These are phyloP conservation scores for Pinctada fucata DNA, from an alignment of 2,888 invertebrate genomes.

Conservation along the genomic window DNA sequence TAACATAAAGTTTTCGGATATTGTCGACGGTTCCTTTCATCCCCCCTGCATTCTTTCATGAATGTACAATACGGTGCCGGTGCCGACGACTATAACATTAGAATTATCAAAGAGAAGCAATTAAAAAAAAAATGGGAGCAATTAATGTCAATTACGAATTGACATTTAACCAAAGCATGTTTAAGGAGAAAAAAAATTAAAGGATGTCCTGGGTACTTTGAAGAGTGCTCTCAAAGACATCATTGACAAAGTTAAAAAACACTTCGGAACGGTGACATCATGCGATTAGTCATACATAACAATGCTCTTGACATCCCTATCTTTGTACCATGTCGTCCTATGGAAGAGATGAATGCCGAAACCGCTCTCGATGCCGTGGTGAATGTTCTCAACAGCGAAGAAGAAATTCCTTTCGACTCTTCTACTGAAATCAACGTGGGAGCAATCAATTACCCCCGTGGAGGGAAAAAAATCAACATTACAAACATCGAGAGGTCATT, in stretches of 20 bases:
- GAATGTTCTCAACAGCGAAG: conserved; percentile 7
- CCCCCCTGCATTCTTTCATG: too few relatives aligned
- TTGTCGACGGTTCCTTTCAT: background rate
- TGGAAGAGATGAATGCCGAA: conserved; percentile 9
- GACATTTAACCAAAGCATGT: background rate
- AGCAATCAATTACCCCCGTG: conserved; percentile 15
- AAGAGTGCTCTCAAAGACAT: background rate
- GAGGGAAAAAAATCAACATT: conserved; percentile 3
- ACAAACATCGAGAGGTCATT: background rate
- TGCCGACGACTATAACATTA: background rate
- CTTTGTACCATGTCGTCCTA: conserved; percentile 5
- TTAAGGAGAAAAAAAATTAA: conserved; percentile 2
- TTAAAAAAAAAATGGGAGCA: conserved; percentile 3
- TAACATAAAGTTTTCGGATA: background rate
- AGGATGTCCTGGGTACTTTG: background rate
- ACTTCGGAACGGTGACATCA: conserved; percentile 5
- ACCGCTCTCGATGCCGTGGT: background rate
- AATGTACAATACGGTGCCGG: background rate
- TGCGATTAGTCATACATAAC: background rate
- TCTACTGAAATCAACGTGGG: background rate
- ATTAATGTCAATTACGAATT: background rate
- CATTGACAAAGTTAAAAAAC: conserved; percentile 1
- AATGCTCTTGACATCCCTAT: background rate
- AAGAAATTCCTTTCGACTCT: conserved; percentile 7
- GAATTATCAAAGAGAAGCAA: background rate